Percentiles rank a stretch among this genome's conserved stretches.
Conservation (phyloP, 2,888 invertebrate species). For the Dione juno region DNA sequence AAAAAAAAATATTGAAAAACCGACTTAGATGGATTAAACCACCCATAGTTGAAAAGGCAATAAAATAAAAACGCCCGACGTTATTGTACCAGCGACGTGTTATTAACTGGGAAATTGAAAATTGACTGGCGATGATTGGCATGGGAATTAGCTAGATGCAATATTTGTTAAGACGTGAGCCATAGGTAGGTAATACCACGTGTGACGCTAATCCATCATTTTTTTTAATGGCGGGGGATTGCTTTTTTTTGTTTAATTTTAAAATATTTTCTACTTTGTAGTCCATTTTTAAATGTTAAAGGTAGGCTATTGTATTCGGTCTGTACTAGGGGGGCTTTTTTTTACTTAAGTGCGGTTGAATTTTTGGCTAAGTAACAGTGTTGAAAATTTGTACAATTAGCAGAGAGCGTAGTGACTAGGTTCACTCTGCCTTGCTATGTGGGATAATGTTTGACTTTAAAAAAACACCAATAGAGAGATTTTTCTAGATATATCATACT, state of each 20-base stretch:
- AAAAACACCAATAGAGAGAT: no score
- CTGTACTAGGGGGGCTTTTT: no score
- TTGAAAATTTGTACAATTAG: no score
- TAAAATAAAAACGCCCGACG: constrained; percentile 39
- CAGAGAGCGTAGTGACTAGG: no score
- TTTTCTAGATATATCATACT: no score
- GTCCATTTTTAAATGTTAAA: background rate
- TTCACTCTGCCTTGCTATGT: no score
- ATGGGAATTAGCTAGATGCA: constrained; percentile 80
- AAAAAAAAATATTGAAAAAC: constrained; percentile 17
- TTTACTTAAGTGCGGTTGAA: no score
- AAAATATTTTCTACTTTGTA: background rate
- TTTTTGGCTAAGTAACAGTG: no score
- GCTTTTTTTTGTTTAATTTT: background rate
- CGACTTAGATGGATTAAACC: constrained; percentile 28
- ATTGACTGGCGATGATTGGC: constrained; percentile 81
- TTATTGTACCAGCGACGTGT: constrained; percentile 70
- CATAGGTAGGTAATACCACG: constrained; percentile 1
- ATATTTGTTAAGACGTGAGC: constrained; percentile 38
- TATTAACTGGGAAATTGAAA: constrained; percentile 82
- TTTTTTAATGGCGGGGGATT: constrained; percentile 41
- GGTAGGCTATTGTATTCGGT: no score
- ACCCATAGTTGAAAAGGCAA: constrained; percentile 13
- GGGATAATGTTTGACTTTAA: no score
- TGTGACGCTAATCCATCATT: constrained; percentile 80